These are phyloP conservation scores for Rhabdomys dilectus DNA, from an alignment of 2,113 vertebrate genomes.

Conservation along the genomic window DNA sequence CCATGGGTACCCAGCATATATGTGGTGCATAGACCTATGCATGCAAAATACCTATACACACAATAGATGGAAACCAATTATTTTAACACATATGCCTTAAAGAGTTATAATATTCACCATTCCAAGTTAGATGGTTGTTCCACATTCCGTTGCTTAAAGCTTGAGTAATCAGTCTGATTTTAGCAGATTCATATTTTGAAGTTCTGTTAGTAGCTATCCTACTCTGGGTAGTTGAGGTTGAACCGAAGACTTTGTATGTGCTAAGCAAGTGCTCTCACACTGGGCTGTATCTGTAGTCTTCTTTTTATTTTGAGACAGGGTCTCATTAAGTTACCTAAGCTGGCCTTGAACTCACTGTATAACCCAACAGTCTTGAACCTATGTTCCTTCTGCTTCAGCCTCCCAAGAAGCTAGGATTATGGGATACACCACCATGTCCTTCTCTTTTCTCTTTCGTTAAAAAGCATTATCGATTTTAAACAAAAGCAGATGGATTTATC, in stretches of 20 bases:
- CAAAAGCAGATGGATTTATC: constrained; percentile 59
- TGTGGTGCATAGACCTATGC: too few relatives aligned
- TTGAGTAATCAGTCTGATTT: background rate
- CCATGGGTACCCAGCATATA: background rate
- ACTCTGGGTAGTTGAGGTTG: background rate
- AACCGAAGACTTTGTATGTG: background rate
- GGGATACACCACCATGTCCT: background rate
- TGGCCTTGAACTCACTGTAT: background rate
- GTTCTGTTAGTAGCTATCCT: constrained; percentile 19
- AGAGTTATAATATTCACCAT: constrained; percentile 24
- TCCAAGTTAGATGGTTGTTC: constrained; percentile 36
- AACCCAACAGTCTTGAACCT: background rate
- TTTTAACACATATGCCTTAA: constrained; percentile 5
- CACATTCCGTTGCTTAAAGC: background rate
- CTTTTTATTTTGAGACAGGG: background rate
- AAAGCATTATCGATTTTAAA: constrained; percentile 40
- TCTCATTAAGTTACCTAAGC: background rate
- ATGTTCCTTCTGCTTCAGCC: background rate
- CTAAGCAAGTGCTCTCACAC: background rate
- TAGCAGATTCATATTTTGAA: constrained; percentile 44
- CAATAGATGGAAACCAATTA: background rate
- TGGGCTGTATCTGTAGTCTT: background rate
- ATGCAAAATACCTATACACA: background rate
- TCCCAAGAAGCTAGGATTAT: background rate
- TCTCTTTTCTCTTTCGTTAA: background rate